phyloP scores from a whole-genome alignment of 2,113 vertebrate genomes.

The Lycocorax pyrrhopterus region DNA sequence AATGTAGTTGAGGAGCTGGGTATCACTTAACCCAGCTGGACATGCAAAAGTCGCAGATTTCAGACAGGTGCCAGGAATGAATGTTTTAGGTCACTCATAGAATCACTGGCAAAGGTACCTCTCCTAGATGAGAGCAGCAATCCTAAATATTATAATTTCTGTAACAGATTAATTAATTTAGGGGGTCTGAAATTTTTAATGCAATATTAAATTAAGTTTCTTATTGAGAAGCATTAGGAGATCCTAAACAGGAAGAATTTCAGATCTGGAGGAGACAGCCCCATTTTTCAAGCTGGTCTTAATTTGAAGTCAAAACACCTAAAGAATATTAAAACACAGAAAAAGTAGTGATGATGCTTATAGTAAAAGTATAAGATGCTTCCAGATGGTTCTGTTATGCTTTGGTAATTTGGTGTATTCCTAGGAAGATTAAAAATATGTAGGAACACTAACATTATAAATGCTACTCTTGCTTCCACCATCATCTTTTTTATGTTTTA shows the following conservation, averaged over 20 bases:
- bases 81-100: not conserved
- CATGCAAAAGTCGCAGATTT: not conserved
- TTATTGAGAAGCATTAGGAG: not conserved
- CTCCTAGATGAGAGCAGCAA: not conserved
- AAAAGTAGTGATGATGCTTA: not conserved
- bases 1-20: not conserved
- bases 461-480: not conserved
- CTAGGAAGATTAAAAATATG: not conserved
- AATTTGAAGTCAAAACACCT: not conserved
- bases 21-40: not conserved
- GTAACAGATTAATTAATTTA: not conserved
- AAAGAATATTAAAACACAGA: not conserved
- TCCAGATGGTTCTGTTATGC: not conserved
- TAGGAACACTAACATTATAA: not conserved
- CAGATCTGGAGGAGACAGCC: not conserved
- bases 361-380: not conserved
- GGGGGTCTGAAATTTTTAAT: not conserved
- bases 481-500: not conserved
- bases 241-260: not conserved
- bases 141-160: not conserved
- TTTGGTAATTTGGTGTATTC: not conserved
- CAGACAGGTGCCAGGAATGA: not conserved
- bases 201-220: not conserved
- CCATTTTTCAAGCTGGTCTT: not conserved
- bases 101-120: not conserved